Evolutionary conservation across 2,113 vertebrate species (phyloP).

Genomic region (Gymnocephalus cernua): DNA sequence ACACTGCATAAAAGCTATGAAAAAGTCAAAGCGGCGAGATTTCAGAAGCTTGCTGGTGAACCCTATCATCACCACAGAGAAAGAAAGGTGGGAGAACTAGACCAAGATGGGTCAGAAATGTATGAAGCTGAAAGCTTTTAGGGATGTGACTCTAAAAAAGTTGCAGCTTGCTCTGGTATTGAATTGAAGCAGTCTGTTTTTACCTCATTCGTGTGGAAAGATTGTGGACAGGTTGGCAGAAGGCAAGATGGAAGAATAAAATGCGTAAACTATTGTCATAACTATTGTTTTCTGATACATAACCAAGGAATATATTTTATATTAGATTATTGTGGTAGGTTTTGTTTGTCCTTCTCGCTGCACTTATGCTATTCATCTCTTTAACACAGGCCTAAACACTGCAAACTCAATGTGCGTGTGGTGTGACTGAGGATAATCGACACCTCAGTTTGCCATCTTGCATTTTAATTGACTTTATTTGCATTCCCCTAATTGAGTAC

Average conservation of each 20-base stretch:
- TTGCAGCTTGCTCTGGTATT: background rate
- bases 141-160: slow-evolving; percentile 36
- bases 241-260: background rate
- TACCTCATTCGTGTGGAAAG: background rate
- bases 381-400: background rate
- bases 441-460: background rate
- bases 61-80: background rate
- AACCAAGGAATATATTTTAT: background rate
- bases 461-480: background rate
- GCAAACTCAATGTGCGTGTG: background rate
- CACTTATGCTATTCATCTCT: background rate
- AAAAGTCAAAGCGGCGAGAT: background rate
- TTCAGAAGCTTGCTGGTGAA: background rate
- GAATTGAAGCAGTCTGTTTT: slow-evolving; percentile 26
- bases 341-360: background rate
- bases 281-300: background rate
- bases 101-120: slow-evolving; percentile 6
- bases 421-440: background rate
- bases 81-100: background rate
- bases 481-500: background rate
- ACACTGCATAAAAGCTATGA: background rate
- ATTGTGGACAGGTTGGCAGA: background rate
- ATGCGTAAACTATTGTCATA: background rate
- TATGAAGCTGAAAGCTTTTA: slow-evolving; percentile 54
- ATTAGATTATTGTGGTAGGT: background rate